Evolutionary conservation across 1,140 invertebrate genomes (phyloP), one percentile per base, ranked within the genome.

Genomic region (Drosophila burlai): DNA sequence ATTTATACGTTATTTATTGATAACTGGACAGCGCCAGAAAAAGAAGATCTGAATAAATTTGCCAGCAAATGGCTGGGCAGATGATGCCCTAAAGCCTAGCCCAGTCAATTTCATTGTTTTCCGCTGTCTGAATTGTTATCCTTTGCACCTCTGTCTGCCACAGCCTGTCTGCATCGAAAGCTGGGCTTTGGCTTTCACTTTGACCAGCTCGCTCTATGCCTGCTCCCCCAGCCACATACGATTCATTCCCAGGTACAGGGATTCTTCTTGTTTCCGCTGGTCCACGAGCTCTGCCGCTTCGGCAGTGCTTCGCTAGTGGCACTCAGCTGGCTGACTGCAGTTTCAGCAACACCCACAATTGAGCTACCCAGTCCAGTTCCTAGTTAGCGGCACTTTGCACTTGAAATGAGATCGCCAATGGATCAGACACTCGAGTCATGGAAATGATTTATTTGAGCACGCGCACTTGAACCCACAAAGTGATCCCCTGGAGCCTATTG

Each of bases 391-490:
- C 87, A 76, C 55, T 91, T 87, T 91, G 87, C 87, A 91, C 83
- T 91, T 87, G 83, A 91, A 84, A 89, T 89, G 75, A 72, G 86
- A 89, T 91, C 87, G 73, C 66, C 66, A 38, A 55, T 81, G 86
- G 83, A 82, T 85, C 72, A 52, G 60, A 58, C 60, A 61, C 68
- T 66, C 57, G 40, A 60, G 83, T 87, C 83, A 80, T 34, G 46
- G 45, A 81, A 89, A 92, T 92, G 91, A 92, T 92, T 92, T 92
- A 92, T 92, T 92, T 92, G 83, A 91, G 89, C 91, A 92, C 91
- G 91, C 83, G 91, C 90, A 76, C 77, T 90, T 64, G 65, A 55
- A 46, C 55, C 68, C 52, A 66, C 59, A 31, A 59, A 72, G 34
- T 46, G 64, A 62, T 58, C n/a, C 49, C 45, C 57, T 9, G 38